Base-by-base conservation (phyloP, 2,888 invertebrate genomes). In the Phaonia tiefii region DNA sequence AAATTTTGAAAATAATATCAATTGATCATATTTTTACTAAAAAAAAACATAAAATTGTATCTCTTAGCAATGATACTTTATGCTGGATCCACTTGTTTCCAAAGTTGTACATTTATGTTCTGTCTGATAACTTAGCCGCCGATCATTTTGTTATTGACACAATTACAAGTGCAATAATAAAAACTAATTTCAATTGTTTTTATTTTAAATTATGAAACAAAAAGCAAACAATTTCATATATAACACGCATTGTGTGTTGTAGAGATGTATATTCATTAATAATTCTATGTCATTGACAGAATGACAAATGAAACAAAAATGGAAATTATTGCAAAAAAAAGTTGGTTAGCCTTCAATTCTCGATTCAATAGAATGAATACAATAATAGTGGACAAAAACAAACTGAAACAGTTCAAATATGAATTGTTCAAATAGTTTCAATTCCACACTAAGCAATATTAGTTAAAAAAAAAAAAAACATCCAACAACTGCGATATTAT, bases 71-170 rank as follows among this genome's bases (percentile, higher is more conserved):
- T n/a, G n/a, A n/a, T n/a, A n/a, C n/a, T n/a, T n/a, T n/a, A n/a
- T n/a, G n/a, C n/a, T n/a, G n/a, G n/a, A n/a, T n/a, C n/a, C n/a
- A n/a, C n/a, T n/a, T n/a, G n/a, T n/a, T n/a, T n/a, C n/a, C n/a
- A n/a, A n/a, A n/a, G n/a, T n/a, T n/a, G n/a, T n/a, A n/a, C n/a
- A n/a, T n/a, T n/a, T n/a, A n/a, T n/a, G n/a, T n/a, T 37, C 37
- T 37, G 15, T 44, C 13, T 44, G 2, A n/a, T 15, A 10, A 17
- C 2, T 37, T 20, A n/a, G 60, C 37, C 60, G 39, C 42, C n/a
- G 22, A 60, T 75, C 58, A 60, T 49, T 69, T 37, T 67, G 80
- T 65, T 80, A 80, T 80, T 80, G 80, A 80, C 76, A 80, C 76
- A 73, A 80, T 76, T 69, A 69, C 20, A 11, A 71, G 37, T 37